Evolutionary conservation across 2,113 vertebrate species (phyloP).

Genomic region (Picathartes gymnocephalus): DNA sequence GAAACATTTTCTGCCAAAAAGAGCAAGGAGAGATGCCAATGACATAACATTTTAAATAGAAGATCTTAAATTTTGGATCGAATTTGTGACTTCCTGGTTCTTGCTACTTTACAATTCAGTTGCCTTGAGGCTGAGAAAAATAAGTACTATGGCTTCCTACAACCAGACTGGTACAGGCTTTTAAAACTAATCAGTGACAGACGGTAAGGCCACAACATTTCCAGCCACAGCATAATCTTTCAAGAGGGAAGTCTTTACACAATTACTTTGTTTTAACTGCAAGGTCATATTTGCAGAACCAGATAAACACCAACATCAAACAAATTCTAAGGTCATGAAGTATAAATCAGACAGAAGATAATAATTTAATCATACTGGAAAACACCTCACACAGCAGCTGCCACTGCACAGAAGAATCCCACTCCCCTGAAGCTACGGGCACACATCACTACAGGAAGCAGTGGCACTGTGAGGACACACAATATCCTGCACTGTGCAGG

Average conservation of each 20-base stretch:
- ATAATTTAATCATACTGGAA: background rate
- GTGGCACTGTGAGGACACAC: background rate
- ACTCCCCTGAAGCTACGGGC: background rate
- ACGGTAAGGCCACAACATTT: background rate
- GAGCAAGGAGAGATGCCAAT: background rate
- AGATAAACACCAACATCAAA: conserved; percentile 29
- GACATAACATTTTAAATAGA: background rate
- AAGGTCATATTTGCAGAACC: conserved; percentile 37
- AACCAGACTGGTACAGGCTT: background rate
- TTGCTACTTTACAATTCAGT: background rate
- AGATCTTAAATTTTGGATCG: background rate
- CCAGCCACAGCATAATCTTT: background rate
- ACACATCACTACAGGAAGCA: background rate
- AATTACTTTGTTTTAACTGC: background rate
- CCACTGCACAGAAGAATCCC: background rate
- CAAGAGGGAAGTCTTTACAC: background rate
- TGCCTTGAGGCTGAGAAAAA: background rate
- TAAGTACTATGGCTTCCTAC: background rate
- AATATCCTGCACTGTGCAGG: background rate
- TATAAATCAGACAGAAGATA: background rate
- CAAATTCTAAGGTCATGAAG: background rate
- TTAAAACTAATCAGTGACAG: background rate
- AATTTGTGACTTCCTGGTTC: background rate
- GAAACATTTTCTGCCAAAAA: background rate
- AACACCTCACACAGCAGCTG: background rate